Evolutionary conservation across 2,113 vertebrate genomes (phyloP), one percentile per base, ranked within the genome.

Genomic region (Caracal caracal): DNA sequence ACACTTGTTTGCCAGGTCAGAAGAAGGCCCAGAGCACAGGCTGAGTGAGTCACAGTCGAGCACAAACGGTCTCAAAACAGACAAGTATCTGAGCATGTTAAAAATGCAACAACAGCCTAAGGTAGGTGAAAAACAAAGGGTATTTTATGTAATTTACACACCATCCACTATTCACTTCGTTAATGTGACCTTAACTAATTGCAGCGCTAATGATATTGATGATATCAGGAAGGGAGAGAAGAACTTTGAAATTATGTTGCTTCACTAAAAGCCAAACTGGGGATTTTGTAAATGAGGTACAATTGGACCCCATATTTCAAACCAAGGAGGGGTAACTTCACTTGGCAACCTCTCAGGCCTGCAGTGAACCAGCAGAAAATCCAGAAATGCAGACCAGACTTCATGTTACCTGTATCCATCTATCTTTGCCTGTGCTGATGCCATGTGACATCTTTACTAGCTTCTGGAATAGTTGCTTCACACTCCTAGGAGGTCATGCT

Each of bases 151-250:
- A 51, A 85, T 90, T 93, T 85, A 76, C 3, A 70, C 43, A 76
- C 51, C 82, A 19, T 12, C 90, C 81, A 65, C 10, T 26, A 3
- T 1, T 2, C 10, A 76, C 66, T 93, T 93, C 73, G 68, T 6
- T 97, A 94, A 88, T 37, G 10, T 22, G 92, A 0, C 78, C 2
- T 76, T 65, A 90, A 33, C 89, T 83, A 88, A 96, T 73, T 12
- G 1, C 20, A 53, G 30, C 0, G 61, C 15, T 56, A 93, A 71
- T 73, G 20, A 47, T 71, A 81, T 17, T 22, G 49, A 40, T n/a
- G 68, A 28, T 78, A 65, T 7, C 91, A 40, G 40, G 53, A 89
- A 91, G 65, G n/a, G 3, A 86, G 19, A 87, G 1, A 61, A 61
- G 24, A 88, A 80, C 7, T 53, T 10, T 65, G 19, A 53, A 84